These are phyloP conservation scores for Copidosoma floridanum DNA, from an alignment of 1,140 invertebrate species.

Conservation along the genomic window DNA sequence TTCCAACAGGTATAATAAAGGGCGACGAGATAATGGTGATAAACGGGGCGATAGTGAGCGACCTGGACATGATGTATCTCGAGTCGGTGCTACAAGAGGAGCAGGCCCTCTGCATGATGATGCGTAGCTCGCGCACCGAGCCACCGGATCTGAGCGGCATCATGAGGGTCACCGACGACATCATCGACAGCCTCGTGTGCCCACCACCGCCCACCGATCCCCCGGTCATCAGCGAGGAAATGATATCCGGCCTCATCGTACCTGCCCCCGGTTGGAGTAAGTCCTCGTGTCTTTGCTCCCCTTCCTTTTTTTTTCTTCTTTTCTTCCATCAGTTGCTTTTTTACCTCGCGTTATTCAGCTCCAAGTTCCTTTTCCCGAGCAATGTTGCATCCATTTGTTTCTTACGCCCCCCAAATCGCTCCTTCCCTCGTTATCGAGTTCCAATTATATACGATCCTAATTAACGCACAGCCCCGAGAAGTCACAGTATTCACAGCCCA, in stretches of 20 bases:
- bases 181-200: slow-evolving; percentile 93
- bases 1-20: slow-evolving; percentile 84
- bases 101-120: slow-evolving; percentile 94
- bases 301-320: too few species aligned
- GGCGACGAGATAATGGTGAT: slow-evolving; percentile 98
- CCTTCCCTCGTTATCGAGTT: too few species aligned
- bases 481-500: too few species aligned
- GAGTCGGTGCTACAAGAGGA: slow-evolving; percentile 95
- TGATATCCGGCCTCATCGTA: slow-evolving; percentile 93
- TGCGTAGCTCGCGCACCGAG: slow-evolving; percentile 92
- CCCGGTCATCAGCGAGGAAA: slow-evolving; percentile 89
- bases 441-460: too few species aligned
- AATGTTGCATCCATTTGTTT: too few species aligned
- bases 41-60: slow-evolving; percentile 94
- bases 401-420: too few species aligned
- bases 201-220: slow-evolving; percentile 92
- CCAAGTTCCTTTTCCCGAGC: too few species aligned
- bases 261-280: slow-evolving; percentile 91
- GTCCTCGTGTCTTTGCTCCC: slow-evolving; percentile 31
- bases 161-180: slow-evolving; percentile 83
- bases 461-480: too few species aligned
- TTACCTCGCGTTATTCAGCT: too few species aligned
- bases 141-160: slow-evolving; percentile 83
- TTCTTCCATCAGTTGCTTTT: too few species aligned
- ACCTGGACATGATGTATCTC: slow-evolving; percentile 99